Evolutionary conservation across 2,888 invertebrate species (phyloP).

Genomic region (Actias luna): DNA sequence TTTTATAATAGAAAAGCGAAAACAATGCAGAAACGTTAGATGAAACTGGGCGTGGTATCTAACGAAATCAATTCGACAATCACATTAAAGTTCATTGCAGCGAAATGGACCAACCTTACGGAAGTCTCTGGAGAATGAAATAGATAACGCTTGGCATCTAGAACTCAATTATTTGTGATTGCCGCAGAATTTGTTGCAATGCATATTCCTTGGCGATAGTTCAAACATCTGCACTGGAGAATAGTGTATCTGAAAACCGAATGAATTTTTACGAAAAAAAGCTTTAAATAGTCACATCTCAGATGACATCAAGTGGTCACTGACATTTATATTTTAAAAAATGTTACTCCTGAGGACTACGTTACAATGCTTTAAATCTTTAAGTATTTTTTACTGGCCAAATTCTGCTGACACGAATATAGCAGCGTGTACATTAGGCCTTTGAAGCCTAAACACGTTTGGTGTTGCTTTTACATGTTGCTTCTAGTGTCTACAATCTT

Average conservation of each 20-base stretch:
- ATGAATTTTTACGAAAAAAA: no score
- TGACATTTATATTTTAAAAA: no score
- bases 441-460: no score
- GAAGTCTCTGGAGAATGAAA: conserved; percentile 40
- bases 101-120: conserved; percentile 37
- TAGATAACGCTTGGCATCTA: conserved; percentile 46
- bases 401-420: no score
- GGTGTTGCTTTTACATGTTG: no score
- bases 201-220: conserved; percentile 19
- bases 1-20: neutral
- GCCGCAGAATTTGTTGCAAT: conserved; percentile 35
- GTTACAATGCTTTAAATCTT: no score
- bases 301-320: no score
- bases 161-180: conserved; percentile 49
- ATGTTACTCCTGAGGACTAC: no score
- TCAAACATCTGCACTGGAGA: neutral
- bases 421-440: no score
- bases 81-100: conserved; percentile 17
- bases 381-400: no score
- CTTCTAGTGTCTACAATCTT: no score
- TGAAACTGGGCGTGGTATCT: conserved; percentile 14
- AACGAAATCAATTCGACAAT: conserved; percentile 21
- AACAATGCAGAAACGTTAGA: conserved; percentile 6
- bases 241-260: neutral
- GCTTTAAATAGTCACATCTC: no score